Evolutionary conservation across 2,113 vertebrate genomes (phyloP), one percentile per base, ranked within the genome.

Genomic region (Mionectes macconnelli): DNA sequence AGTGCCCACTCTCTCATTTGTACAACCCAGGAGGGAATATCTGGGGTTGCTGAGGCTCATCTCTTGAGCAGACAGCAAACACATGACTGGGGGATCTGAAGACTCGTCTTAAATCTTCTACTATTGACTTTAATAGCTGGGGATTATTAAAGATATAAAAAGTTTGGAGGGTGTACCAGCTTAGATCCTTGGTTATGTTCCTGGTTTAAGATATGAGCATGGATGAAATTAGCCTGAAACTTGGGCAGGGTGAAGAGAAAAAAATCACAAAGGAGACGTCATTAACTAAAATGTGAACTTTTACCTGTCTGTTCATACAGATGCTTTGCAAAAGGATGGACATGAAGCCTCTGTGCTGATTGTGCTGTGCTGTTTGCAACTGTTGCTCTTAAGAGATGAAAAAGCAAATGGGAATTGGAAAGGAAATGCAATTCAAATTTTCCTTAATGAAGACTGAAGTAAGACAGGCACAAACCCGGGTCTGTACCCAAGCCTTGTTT

Each of bases 291-390:
- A 33, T 6, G 9, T 13, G 10, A 27, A 1, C 14, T 80, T 50
- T 15, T 33, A 35, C 18, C 27, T 63, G 18, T 3, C 0, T 45
- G 22, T 37, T 73, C 13, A 2, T 53, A 17, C 0, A 14, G 57
- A 5, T 4, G 6, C 14, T 69, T 83, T 37, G 33, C 28, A 31
- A n/a, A n/a, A 63, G 18, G 31, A 22, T 7, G 4, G 20, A 22
- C 33, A 19, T 0, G 0, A 75, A 68, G 17, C 8, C 73, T 11
- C 2, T 6, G 22, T 21, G 28, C 25, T 44, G 24, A 5, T 30
- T 55, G 56, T 2, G 2, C 16, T 35, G 20, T 60, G 44, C 20
- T 28, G 17, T 24, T 24, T 89, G n/a, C 24, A 40, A 0, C n/a
- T 57, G 16, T 13, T 3, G 1, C n/a, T 69, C 17, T 18, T 37